A percentile compares a stretch with the other conserved stretches of the same genome.
Evolutionary conservation across 2,113 vertebrate genomes (phyloP).

Genomic region (Narcine bancroftii): DNA sequence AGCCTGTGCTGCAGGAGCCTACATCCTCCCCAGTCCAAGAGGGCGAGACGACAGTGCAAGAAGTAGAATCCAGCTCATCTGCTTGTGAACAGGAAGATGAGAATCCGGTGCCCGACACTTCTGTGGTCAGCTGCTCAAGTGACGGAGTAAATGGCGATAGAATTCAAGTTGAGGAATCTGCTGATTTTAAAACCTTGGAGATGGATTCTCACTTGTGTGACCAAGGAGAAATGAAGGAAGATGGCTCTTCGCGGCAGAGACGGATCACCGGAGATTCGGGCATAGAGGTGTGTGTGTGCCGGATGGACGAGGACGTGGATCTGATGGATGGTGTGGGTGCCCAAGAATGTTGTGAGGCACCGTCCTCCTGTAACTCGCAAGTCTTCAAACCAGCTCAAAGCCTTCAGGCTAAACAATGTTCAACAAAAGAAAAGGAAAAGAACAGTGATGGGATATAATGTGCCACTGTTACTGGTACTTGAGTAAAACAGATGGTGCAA

Average conservation of each 20-base stretch:
- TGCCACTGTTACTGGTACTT: neutral
- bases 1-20: constrained; percentile 46
- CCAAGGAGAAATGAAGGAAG: constrained; percentile 41
- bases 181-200: constrained; percentile 25
- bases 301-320: constrained; percentile 50
- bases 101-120: too few relatives aligned
- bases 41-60: neutral
- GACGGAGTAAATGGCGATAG: neutral
- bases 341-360: neutral
- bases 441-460: neutral
- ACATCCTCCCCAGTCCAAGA: neutral
- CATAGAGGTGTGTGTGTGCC: constrained; percentile 68
- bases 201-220: constrained; percentile 38
- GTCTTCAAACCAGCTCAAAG: neutral
- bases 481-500: constrained; percentile 10
- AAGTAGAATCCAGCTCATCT: neutral
- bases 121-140: neutral
- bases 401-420: neutral
- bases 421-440: neutral
- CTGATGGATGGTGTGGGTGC: neutral
- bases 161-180: neutral
- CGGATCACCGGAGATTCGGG: constrained; percentile 70
- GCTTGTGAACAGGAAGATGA: neutral
- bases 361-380: neutral
- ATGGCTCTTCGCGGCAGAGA: constrained; percentile 57